Evolutionary conservation across 2,113 vertebrate genomes (phyloP).

Genomic region (Columba livia): DNA sequence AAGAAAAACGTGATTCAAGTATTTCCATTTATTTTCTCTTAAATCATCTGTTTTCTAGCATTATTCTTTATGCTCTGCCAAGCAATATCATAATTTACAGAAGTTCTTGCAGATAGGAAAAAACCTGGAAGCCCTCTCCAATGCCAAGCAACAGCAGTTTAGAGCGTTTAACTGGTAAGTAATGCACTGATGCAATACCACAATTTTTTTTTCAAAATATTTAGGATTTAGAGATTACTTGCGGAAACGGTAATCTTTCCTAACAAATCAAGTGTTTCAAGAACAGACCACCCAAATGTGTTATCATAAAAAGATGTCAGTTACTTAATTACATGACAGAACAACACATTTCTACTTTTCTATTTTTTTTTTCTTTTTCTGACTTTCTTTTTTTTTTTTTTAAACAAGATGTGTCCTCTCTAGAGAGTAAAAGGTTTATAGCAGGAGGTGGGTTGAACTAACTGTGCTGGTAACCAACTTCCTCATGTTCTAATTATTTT

Average conservation of each 20-base stretch:
- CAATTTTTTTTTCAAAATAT: slow-evolving; percentile 77
- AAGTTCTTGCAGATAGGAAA: slow-evolving; percentile 53
- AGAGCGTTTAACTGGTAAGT: slow-evolving; percentile 73
- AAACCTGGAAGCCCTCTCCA: slow-evolving; percentile 67
- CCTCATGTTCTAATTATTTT: slow-evolving; percentile 67
- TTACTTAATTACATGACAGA: slow-evolving; percentile 74
- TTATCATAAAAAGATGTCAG: slow-evolving; percentile 76
- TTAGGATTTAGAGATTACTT: slow-evolving; percentile 76
- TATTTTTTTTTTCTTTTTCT: neutral
- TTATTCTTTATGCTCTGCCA: slow-evolving; percentile 17
- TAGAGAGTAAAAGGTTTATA: slow-evolving; percentile 59
- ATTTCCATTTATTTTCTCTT: slow-evolving; percentile 2
- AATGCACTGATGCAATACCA: slow-evolving; percentile 70
- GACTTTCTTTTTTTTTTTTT: slow-evolving; percentile 44
- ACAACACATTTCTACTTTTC: slow-evolving; percentile 62
- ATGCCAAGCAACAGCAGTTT: slow-evolving; percentile 67
- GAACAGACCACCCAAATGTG: slow-evolving; percentile 78
- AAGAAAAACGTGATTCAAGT: slow-evolving; percentile 29
- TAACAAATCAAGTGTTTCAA: slow-evolving; percentile 77
- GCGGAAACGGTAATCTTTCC: slow-evolving; percentile 75
- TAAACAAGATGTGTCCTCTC: slow-evolving; percentile 65
- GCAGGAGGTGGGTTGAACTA: slow-evolving; percentile 49
- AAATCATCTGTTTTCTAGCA: slow-evolving; percentile 24
- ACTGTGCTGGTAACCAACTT: slow-evolving; percentile 62
- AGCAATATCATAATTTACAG: slow-evolving; percentile 43